phyloP scores from a whole-genome alignment of 2,113 vertebrate genomes.

The Morone saxatilis region DNA sequence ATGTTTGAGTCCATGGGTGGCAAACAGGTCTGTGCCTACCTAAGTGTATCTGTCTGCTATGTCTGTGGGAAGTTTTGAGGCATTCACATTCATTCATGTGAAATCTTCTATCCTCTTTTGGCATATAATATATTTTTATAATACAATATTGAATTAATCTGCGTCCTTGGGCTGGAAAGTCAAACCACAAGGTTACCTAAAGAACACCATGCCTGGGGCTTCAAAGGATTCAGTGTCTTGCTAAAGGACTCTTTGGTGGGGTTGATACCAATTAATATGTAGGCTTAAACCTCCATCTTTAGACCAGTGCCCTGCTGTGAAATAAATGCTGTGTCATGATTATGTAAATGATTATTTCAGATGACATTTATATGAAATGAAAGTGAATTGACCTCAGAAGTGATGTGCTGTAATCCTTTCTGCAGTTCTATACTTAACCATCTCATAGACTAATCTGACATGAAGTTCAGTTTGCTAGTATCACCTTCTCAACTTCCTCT shows the following conservation, averaged over 20 bases:
- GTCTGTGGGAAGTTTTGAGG: conserved; percentile 10
- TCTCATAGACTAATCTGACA: conserved; percentile 42
- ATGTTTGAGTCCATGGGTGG: conserved; percentile 99
- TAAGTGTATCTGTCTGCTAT: neutral
- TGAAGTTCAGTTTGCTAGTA: conserved; percentile 34
- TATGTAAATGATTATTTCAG: conserved; percentile 46
- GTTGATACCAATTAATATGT: conserved; percentile 5
- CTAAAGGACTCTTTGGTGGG: conserved; percentile 29
- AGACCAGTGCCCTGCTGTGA: neutral
- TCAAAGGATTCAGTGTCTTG: conserved; percentile 13
- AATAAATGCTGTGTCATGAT: conserved; percentile 44
- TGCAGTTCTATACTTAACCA: conserved; percentile 13
- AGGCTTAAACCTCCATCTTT: conserved; percentile 18
- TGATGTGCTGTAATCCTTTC: conserved; percentile 30
- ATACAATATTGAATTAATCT: neutral
- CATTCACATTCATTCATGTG: conserved; percentile 37
- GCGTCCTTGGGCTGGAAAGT: neutral
- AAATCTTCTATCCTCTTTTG: neutral
- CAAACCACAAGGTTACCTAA: neutral
- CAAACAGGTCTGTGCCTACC: conserved; percentile 89
- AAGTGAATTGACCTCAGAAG: conserved; percentile 61
- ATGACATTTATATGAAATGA: conserved; percentile 56
- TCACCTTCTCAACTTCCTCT: conserved; percentile 9
- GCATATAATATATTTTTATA: neutral
- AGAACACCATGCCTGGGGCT: neutral